phyloP scores from a whole-genome alignment of 2,113 vertebrate species.

The Macrotis lagotis region DNA sequence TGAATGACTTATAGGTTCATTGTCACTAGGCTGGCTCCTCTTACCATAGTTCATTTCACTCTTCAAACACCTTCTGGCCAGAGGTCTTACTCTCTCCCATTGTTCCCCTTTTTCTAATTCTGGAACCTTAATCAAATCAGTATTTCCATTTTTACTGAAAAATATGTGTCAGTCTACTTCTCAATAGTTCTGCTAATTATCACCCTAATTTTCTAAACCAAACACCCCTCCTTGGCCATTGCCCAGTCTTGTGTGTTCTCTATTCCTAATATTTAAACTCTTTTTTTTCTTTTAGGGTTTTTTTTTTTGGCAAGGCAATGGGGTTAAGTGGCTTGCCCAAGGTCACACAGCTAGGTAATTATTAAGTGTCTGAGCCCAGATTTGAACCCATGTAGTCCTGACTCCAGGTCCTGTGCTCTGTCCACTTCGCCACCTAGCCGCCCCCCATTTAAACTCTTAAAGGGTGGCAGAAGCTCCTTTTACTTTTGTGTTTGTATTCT shows the following conservation, averaged over 20 bases:
- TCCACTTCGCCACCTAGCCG: too few species aligned
- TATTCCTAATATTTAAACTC: neutral
- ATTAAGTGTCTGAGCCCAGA: too few species aligned
- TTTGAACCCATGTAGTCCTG: too few species aligned
- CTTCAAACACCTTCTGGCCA: neutral
- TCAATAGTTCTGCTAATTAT: neutral
- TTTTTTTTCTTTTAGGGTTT: too few species aligned
- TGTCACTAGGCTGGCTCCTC: neutral
- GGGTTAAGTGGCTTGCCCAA: too few species aligned
- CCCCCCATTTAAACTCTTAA: neutral
- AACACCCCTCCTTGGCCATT: neutral
- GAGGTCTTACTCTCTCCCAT: neutral
- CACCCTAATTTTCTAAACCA: neutral
- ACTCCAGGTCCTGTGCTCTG: too few species aligned
- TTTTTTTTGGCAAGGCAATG: too few species aligned
- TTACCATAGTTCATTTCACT: neutral
- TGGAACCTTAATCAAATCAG: neutral
- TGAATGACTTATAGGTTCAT: neutral
- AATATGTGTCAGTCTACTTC: neutral
- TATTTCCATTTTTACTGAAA: neutral
- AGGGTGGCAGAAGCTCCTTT: neutral
- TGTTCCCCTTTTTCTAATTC: neutral
- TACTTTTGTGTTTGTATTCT: neutral
- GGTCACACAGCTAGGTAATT: too few species aligned
- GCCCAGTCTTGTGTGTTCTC: neutral